Evolutionary conservation across 2,113 vertebrate genomes (phyloP).

Genomic region (Anarrhichthys ocellatus): DNA sequence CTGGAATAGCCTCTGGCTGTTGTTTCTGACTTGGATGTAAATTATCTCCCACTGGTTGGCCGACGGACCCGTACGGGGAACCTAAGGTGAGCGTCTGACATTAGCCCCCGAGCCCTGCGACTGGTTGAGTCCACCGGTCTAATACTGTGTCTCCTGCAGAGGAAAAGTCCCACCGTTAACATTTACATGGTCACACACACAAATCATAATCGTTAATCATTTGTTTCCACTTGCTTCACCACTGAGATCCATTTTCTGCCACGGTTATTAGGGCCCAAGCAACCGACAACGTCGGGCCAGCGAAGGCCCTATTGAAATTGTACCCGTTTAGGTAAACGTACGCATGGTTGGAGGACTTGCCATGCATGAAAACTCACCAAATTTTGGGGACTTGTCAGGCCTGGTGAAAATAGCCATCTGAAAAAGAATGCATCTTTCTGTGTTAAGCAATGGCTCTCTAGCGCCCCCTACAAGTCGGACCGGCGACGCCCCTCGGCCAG

Average conservation of each 20-base stretch:
- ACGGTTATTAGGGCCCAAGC: too few relatives aligned
- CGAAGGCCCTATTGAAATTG: too few relatives aligned
- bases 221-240: background rate
- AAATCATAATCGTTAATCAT: background rate
- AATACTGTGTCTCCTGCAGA: background rate
- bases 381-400: too few relatives aligned
- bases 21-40: constrained; percentile 3
- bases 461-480: too few relatives aligned
- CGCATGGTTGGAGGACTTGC: too few relatives aligned
- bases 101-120: background rate
- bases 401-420: too few relatives aligned
- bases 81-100: background rate
- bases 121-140: background rate
- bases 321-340: too few relatives aligned
- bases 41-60: background rate
- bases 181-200: background rate
- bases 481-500: too few relatives aligned
- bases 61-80: background rate
- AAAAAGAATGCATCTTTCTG: too few relatives aligned
- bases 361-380: too few relatives aligned
- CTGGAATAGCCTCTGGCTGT: background rate
- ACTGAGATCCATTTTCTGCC: background rate
- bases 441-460: too few relatives aligned
- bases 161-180: background rate
- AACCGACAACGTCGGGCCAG: too few relatives aligned